Conservation (phyloP, 1,140 invertebrate species). For the Lordiphosa collinella region DNA sequence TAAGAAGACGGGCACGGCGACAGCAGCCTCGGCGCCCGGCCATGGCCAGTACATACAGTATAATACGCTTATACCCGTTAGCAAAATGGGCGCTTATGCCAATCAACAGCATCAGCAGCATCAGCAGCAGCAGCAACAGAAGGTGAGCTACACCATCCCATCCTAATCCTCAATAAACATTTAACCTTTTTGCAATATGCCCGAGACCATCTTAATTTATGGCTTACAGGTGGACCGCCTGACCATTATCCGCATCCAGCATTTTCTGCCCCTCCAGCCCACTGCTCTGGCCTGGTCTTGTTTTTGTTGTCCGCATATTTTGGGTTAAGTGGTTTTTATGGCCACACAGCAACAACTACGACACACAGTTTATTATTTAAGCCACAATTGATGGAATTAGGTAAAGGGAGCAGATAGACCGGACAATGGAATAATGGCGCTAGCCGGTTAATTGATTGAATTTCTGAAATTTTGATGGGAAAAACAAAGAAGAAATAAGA, state of each 20-base stretch:
- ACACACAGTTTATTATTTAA: constrained; percentile 44
- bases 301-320: constrained; percentile 44
- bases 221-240: constrained; percentile 30
- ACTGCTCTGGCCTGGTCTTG: not conserved
- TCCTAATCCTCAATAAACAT: constrained; percentile 69
- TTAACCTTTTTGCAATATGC: constrained; percentile 68
- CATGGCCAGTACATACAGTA: constrained; percentile 75
- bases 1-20: constrained; percentile 57
- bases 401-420: not conserved
- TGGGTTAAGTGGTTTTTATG: constrained; percentile 64
- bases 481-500: too few relatives aligned
- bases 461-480: too few relatives aligned
- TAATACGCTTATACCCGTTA: constrained; percentile 78
- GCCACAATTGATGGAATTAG: constrained; percentile 31
- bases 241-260: constrained; percentile 2
- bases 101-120: constrained; percentile 69
- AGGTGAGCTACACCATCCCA: constrained; percentile 60
- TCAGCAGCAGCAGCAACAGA: constrained; percentile 59
- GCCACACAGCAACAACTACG: constrained; percentile 18
- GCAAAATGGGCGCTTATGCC: constrained; percentile 76
- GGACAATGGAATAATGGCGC: not conserved
- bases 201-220: constrained; percentile 61
- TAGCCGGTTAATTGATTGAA: not conserved
- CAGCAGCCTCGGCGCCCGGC: constrained; percentile 19
- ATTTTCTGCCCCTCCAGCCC: not conserved